Base-by-base conservation (phyloP, 2,797 vertebrate genomes). In the Enteromius paludinosus region DNA sequence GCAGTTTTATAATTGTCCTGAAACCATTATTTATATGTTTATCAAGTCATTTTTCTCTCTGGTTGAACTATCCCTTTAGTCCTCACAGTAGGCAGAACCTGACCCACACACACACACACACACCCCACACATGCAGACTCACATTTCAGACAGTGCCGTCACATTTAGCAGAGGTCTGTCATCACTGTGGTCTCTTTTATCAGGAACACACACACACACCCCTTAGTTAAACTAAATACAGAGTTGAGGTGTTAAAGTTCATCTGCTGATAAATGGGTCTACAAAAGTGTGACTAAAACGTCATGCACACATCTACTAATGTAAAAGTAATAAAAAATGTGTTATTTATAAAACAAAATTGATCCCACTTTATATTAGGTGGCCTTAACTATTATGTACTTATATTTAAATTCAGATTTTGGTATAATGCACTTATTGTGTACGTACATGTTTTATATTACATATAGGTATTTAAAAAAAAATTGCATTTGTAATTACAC, bases 91-190 rank as follows among this genome's bases (percentile, higher is more conserved):
- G 73, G 6, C 38, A 76, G 61, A 61, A 41, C 14, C 54, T 59
- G n/a, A 78, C 56, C 35, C 45, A 43, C 70, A 43, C 54, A 77
- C 12, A 75, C 20, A 82, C 54, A 65, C 9, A 75, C 35, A 56
- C 38, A 76, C 30, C 30, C 0, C 35, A 38, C 35, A 10, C 59
- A 68, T 33, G 47, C 84, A 9, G 79, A 83, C 84, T 91, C 87
- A 82, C 56, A 90, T 93, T 89, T 93, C 89, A 90, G 87, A 87
- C 89, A 62, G 25, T 64, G 75, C 86, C 86, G 89, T 90, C 86
- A 90, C 87, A 90, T 92, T 90, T 85, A 86, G 83, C 89, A 89
- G 76, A 87, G 68, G 47, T 84, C 83, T 84, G 90, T 90, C 87
- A 91, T 87, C 82, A 90, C 88, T 89, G 86, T 87, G 81, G 49